Base-by-base conservation (phyloP, 2,113 vertebrate genomes). In the Microtus oregoni region DNA sequence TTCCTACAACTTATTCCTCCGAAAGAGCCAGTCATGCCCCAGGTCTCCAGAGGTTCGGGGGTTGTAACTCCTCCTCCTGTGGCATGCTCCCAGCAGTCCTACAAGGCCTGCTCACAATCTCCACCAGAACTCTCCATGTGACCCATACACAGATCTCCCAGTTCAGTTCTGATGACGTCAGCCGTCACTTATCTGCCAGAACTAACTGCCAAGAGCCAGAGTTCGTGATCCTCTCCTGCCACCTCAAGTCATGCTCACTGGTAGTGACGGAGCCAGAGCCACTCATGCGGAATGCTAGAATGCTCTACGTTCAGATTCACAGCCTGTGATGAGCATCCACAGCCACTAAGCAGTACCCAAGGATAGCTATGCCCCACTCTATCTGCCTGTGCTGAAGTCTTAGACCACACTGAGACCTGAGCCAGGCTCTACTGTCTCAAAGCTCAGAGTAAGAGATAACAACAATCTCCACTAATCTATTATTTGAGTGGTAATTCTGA, bases 361-460 rank as follows among this genome's bases (percentile, higher is more conserved):
- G 83, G 17, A 11, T 4, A 68, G 50, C 14, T 32, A 41, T 2
- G 10, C 68, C 55, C 4, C 28, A 47, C 24, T 67, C 41, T 65
- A 9, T 7, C 88, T 55, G 77, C 47, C 55, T 67, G 20, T 73
- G n/a, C 63, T 83, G 81, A 75, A 63, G 61, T 72, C 65, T 95
- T 58, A 82, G n/a, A 50, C 13, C 17, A 75, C 58, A 28, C 79
- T 24, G 28, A 90, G 72, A 85, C 38, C 58, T 44, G 12, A 86
- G 8, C 65, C 78, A 47, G 82, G 55, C 41, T 41, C 52, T 26
- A 79, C 11, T 86, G 17, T 6, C 61, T 91, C 65, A 95, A 93
- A 75, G 75, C 93, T 91, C 32, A 96, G 72, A 92, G 38, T 13
- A 70, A 73, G 96, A 94, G 32, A 72, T 81, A 89, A 73, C 0